Conservation (phyloP, 2,797 vertebrate species). For the Eulemur albifrons region DNA sequence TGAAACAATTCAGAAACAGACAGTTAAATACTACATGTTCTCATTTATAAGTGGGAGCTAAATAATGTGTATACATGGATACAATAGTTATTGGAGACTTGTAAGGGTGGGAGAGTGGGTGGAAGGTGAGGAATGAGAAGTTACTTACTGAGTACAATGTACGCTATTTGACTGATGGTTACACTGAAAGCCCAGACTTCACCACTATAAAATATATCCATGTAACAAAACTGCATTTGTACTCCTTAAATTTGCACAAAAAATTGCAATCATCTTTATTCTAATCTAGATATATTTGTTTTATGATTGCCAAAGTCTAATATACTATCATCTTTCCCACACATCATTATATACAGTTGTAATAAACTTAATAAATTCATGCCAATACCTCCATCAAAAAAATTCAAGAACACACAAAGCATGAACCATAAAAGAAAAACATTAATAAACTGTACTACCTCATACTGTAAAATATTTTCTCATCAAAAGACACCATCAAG, state of each 20-base stretch:
- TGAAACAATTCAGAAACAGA: background rate
- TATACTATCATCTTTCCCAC: background rate
- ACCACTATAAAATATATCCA: background rate
- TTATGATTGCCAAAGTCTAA: background rate
- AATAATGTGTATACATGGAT: background rate
- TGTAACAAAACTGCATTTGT: background rate
- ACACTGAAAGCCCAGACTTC: background rate
- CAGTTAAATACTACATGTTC: background rate
- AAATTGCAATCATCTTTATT: background rate
- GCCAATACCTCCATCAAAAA: background rate
- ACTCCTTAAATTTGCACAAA: background rate
- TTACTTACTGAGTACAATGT: background rate
- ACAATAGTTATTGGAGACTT: background rate
- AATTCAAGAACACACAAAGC: background rate
- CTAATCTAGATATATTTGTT: background rate
- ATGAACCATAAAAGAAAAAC: slow-evolving; percentile 17
- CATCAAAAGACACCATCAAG: slow-evolving; percentile 13
- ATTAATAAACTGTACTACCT: background rate
- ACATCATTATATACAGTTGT: background rate
- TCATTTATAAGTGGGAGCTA: background rate
- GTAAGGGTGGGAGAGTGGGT: background rate
- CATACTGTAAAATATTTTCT: background rate
- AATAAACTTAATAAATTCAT: background rate
- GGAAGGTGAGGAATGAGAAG: background rate
- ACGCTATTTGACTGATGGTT: background rate